Evolutionary conservation across 2,888 invertebrate genomes (phyloP).

Genomic region (Agrotis segetum): DNA sequence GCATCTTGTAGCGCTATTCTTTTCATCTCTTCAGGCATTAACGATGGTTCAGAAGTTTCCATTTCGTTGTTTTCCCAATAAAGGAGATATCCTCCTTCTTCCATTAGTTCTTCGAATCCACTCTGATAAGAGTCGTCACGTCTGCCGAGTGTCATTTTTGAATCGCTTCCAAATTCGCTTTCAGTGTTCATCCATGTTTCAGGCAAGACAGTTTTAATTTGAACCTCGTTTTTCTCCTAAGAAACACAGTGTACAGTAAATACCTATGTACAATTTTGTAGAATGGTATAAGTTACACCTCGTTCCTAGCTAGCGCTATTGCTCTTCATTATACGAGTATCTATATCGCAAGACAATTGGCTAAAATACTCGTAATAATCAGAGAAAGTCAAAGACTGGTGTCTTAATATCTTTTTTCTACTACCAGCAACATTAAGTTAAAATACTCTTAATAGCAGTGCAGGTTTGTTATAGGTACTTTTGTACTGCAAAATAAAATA

Average conservation of each 20-base stretch:
- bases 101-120: neutral
- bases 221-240: conserved; percentile 81
- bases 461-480: no score
- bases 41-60: conserved; percentile 67
- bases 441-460: neutral
- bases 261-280: neutral
- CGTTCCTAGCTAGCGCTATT: no score
- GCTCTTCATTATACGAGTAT: no score
- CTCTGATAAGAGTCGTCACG: neutral
- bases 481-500: conserved; percentile 44
- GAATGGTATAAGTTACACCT: neutral
- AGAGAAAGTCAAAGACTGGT: neutral
- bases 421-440: neutral
- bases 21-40: conserved; percentile 72
- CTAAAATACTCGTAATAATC: neutral
- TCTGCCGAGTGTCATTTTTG: no score
- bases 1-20: conserved; percentile 66
- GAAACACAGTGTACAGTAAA: conserved; percentile 5
- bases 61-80: conserved; percentile 55
- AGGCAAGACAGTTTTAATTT: conserved; percentile 80
- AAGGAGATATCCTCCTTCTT: conserved; percentile 56
- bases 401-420: neutral
- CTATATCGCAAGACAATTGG: neutral
- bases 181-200: conserved; percentile 62
- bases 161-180: conserved; percentile 27